These are phyloP conservation scores for Oceanodroma tethys DNA, from an alignment of 2,113 vertebrate genomes.

Conservation along the genomic window DNA sequence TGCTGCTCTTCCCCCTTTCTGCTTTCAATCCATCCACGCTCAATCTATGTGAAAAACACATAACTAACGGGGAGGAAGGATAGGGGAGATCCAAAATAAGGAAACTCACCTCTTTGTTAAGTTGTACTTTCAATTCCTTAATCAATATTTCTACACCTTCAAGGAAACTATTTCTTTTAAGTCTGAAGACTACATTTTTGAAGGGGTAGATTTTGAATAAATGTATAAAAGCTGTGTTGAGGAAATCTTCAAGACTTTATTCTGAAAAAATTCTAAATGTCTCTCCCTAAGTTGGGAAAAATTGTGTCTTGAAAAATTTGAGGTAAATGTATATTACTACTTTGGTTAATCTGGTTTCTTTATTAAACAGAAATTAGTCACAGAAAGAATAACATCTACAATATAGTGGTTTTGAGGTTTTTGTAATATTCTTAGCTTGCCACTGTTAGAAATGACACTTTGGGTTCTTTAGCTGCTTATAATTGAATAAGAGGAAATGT, in stretches of 20 bases:
- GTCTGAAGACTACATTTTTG: background rate
- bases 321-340: background rate
- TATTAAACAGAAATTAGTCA: background rate
- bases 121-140: background rate
- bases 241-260: background rate
- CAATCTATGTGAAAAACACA: background rate
- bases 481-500: background rate
- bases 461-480: background rate
- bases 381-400: background rate
- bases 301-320: background rate
- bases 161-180: background rate
- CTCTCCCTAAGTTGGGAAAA: background rate
- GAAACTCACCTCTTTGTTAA: background rate
- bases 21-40: background rate
- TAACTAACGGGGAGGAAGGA: background rate
- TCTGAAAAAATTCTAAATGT: background rate
- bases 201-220: background rate
- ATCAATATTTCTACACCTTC: background rate
- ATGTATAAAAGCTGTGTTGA: background rate
- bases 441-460: background rate
- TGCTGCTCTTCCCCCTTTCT: background rate
- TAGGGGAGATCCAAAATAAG: background rate
- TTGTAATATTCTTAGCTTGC: background rate
- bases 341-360: background rate
- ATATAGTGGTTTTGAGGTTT: background rate